These are phyloP conservation scores for Scaeva pyrastri DNA, from an alignment of 2,888 invertebrate genomes.

Conservation along the genomic window DNA sequence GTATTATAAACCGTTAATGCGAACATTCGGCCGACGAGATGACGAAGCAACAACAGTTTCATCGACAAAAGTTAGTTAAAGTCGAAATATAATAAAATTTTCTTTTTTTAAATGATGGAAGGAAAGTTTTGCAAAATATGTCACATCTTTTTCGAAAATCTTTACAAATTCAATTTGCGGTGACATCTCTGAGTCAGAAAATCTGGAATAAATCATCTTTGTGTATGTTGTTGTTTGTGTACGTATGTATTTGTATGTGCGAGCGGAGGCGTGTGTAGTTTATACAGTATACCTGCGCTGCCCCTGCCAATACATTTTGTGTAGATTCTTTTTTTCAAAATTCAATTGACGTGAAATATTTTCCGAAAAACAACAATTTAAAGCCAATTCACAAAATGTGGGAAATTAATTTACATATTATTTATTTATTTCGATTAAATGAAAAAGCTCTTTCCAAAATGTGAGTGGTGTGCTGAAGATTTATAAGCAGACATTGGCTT, in stretches of 20 bases:
- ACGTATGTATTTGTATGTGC: no score
- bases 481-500: constrained; percentile 5
- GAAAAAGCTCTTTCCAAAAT: constrained; percentile 49
- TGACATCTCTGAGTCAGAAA: constrained; percentile 63
- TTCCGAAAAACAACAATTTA: neutral
- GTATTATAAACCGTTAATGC: constrained; percentile 83
- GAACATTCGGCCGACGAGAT: constrained; percentile 80
- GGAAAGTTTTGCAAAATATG: constrained; percentile 76
- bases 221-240: constrained; percentile 52
- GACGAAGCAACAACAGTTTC: constrained; percentile 81
- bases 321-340: neutral
- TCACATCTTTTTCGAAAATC: constrained; percentile 15
- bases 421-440: constrained; percentile 1
- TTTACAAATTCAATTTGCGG: constrained; percentile 35
- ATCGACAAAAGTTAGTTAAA: constrained; percentile 63
- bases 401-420: constrained; percentile 23
- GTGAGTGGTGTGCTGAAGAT: constrained; percentile 32
- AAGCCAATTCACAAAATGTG: constrained; percentile 46
- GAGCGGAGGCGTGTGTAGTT: constrained; percentile 58
- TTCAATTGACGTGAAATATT: constrained; percentile 45
- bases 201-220: constrained; percentile 68
- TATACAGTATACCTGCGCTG: constrained; percentile 46
- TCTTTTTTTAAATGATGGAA: constrained; percentile 30
- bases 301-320: constrained; percentile 26
- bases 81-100: constrained; percentile 4